Evolutionary conservation across 2,113 vertebrate genomes (phyloP).

Genomic region (Sminthopsis crassicaudata): DNA sequence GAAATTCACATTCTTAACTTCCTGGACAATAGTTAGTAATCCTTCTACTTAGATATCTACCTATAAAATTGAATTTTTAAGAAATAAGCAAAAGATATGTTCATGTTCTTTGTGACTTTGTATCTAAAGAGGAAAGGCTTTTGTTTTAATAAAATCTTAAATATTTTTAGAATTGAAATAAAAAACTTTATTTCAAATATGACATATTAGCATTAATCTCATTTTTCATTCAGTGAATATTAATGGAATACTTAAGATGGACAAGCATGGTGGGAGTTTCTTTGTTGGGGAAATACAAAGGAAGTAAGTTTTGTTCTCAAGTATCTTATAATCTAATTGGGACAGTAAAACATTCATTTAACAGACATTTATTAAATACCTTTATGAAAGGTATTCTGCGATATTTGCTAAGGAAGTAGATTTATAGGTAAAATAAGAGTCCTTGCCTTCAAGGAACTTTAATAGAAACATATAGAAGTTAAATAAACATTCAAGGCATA

Average conservation of each 20-base stretch:
- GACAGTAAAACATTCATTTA: neutral
- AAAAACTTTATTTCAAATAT: neutral
- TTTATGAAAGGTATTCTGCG: neutral
- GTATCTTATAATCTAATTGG: neutral
- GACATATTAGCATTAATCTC: neutral
- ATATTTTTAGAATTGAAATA: neutral
- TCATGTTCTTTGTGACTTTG: neutral
- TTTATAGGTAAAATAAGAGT: neutral
- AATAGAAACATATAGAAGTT: neutral
- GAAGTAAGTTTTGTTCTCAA: neutral
- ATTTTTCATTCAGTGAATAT: neutral
- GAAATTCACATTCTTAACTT: neutral
- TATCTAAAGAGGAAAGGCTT: neutral
- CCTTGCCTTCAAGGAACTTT: neutral
- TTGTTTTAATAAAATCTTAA: neutral
- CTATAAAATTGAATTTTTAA: neutral
- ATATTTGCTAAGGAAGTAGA: neutral
- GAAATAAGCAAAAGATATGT: neutral
- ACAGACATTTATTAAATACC: neutral
- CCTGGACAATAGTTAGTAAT: neutral
- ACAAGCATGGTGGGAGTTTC: neutral
- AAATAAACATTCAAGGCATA: neutral
- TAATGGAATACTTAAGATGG: neutral
- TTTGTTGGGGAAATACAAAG: neutral
- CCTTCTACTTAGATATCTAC: neutral